phyloP scores from a whole-genome alignment of 92 coral and sea anemone genomes.

The Actinernus sp. region DNA sequence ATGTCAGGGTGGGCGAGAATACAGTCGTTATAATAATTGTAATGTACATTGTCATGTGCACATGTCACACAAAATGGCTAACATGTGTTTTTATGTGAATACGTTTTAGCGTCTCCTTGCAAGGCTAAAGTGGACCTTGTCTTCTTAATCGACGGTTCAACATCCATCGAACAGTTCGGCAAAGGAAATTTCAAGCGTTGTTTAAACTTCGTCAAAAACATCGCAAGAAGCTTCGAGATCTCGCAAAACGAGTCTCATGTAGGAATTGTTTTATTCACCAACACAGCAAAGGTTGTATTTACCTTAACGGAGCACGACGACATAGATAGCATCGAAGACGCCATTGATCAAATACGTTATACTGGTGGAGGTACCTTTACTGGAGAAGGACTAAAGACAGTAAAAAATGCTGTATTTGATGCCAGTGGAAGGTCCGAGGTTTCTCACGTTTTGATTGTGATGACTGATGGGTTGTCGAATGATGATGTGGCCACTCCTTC shows the following conservation, averaged over 20 bases:
- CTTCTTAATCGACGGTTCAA: constrained; percentile 74
- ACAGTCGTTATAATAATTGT: no score
- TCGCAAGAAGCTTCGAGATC: constrained; percentile 47
- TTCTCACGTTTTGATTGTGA: constrained; percentile 11
- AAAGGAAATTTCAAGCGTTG: constrained; percentile 64
- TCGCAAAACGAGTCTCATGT: constrained; percentile 50
- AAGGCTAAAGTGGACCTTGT: constrained; percentile 29
- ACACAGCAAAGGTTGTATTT: constrained; percentile 23
- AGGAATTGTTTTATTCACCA: constrained; percentile 54
- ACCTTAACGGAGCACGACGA: constrained; percentile 22
- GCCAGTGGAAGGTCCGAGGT: constrained; percentile 15
- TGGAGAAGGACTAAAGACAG: constrained; percentile 51
- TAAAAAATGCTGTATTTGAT: constrained; percentile 26
- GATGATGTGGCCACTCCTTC: constrained; percentile 18
- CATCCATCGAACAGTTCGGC: constrained; percentile 55
- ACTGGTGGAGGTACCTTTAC: constrained; percentile 34
- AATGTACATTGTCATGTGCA: no score
- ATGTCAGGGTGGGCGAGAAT: no score
- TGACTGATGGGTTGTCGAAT: constrained; percentile 31
- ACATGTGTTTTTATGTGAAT: no score
- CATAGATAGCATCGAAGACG: constrained; percentile 3
- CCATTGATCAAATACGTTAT: constrained; percentile 27
- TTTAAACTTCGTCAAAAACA: constrained; percentile 45
- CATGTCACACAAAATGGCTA: no score
- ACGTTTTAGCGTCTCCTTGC: constrained; percentile 27